Evolutionary conservation across 2,113 vertebrate species (phyloP).

Genomic region (Mola mola): DNA sequence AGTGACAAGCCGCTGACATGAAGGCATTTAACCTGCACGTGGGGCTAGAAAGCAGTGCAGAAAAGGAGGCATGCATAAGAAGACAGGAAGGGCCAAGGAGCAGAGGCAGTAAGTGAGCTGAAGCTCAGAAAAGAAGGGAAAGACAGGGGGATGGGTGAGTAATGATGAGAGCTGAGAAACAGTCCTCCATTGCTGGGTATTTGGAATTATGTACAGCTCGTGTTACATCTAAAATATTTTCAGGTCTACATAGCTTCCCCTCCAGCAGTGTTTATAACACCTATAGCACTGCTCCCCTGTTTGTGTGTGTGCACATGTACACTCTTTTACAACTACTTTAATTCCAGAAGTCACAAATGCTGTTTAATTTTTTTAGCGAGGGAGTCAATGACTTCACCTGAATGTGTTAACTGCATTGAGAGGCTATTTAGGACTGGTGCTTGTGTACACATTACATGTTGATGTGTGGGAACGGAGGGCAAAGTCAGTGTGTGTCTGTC

Average conservation of each 20-base stretch:
- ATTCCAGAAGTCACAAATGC: conserved; percentile 64
- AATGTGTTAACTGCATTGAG: conserved; percentile 65
- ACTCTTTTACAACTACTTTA: conserved; percentile 64
- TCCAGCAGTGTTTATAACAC: conserved; percentile 48
- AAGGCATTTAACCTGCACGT: conserved; percentile 58
- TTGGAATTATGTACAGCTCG: conserved; percentile 53
- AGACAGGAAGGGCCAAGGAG: conserved; percentile 16
- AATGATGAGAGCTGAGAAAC: conserved; percentile 47
- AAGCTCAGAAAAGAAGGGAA: background rate
- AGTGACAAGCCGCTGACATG: conserved; percentile 56
- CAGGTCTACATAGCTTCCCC: conserved; percentile 48
- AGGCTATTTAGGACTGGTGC: conserved; percentile 47
- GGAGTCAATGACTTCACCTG: conserved; percentile 59
- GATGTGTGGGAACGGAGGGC: conserved; percentile 56
- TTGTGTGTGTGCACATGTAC: conserved; percentile 24
- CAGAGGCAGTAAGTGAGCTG: background rate
- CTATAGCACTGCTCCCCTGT: conserved; percentile 29
- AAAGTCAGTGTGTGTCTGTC: conserved; percentile 39
- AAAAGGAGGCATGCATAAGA: conserved; percentile 20
- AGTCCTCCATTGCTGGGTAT: conserved; percentile 35
- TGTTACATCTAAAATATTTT: conserved; percentile 64
- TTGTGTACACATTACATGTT: conserved; percentile 54
- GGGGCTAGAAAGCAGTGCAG: conserved; percentile 24
- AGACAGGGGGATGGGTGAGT: conserved; percentile 41
- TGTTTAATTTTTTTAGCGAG: conserved; percentile 63